Evolutionary conservation across 2,113 vertebrate species (phyloP).

Genomic region (Coregonus clupeaformis): DNA sequence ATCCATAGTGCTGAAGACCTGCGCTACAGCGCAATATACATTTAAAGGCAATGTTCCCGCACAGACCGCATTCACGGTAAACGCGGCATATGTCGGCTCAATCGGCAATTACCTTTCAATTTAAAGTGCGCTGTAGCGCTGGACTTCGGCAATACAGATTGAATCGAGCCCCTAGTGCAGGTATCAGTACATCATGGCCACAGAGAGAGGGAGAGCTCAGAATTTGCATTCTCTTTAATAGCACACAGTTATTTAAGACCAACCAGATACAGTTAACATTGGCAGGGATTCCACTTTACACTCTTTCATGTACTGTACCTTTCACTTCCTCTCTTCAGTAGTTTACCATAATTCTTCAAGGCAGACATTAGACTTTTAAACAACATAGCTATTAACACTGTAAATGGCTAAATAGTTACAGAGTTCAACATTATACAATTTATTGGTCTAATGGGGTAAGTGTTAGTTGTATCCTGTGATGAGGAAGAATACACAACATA

Average conservation of each 20-base stretch:
- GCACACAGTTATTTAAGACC: slow-evolving; percentile 15
- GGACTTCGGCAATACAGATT: too few relatives aligned
- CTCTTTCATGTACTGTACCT: slow-evolving; percentile 4
- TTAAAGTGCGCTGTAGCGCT: too few relatives aligned
- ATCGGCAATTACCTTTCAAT: too few relatives aligned
- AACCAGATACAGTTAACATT: slow-evolving; percentile 13
- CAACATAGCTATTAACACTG: not conserved
- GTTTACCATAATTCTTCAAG: not conserved
- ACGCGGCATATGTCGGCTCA: too few relatives aligned
- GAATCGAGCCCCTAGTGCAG: not conserved
- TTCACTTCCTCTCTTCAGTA: not conserved
- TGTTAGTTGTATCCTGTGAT: slow-evolving; percentile 18
- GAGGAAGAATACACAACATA: slow-evolving; percentile 8
- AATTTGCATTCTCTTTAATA: slow-evolving; percentile 21
- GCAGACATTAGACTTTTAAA: slow-evolving; percentile 1
- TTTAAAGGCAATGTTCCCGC: too few relatives aligned
- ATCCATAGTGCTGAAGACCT: too few relatives aligned
- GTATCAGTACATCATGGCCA: slow-evolving; percentile 1
- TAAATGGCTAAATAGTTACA: not conserved
- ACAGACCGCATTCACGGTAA: too few relatives aligned
- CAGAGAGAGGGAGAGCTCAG: slow-evolving; percentile 9
- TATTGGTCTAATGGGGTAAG: slow-evolving; percentile 4
- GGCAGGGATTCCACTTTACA: slow-evolving; percentile 12
- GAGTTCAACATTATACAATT: slow-evolving; percentile 1
- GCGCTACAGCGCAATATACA: too few relatives aligned